These are phyloP conservation scores for Macroglossus sobrinus DNA, from an alignment of 2,113 vertebrate genomes.

Conservation along the genomic window DNA sequence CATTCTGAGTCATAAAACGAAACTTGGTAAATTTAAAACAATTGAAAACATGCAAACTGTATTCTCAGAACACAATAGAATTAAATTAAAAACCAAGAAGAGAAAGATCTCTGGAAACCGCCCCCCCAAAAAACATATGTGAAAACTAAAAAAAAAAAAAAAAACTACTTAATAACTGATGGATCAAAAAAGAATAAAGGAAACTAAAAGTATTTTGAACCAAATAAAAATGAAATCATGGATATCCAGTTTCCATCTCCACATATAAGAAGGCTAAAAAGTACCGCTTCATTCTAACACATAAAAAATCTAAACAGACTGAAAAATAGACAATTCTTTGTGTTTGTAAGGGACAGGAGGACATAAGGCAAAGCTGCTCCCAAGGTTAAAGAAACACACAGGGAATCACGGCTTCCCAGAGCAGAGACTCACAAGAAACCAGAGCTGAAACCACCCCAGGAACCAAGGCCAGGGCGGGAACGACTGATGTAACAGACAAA, in stretches of 20 bases:
- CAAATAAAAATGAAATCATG: neutral
- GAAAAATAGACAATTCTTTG: neutral
- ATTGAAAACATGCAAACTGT: neutral
- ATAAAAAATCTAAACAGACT: neutral
- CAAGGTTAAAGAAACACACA: neutral
- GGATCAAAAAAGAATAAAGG: neutral
- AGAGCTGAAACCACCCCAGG: neutral
- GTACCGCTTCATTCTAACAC: neutral
- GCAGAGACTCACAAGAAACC: neutral
- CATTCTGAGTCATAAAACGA: neutral
- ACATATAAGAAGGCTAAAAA: neutral
- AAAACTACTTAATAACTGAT: neutral
- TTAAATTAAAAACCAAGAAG: neutral
- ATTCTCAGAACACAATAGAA: neutral
- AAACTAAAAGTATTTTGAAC: neutral
- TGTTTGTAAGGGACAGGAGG: neutral
- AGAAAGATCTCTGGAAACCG: neutral
- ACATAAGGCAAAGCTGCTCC: neutral
- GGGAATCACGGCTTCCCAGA: neutral
- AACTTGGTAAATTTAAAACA: neutral
- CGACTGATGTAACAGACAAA: neutral
- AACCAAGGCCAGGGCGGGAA: fast-evolving
- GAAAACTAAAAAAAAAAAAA: neutral
- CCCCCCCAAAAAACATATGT: neutral
- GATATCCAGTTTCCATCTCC: neutral